These are phyloP conservation scores for Sakesphorus luctuosus DNA, from an alignment of 2,113 vertebrate genomes.

Conservation along the genomic window DNA sequence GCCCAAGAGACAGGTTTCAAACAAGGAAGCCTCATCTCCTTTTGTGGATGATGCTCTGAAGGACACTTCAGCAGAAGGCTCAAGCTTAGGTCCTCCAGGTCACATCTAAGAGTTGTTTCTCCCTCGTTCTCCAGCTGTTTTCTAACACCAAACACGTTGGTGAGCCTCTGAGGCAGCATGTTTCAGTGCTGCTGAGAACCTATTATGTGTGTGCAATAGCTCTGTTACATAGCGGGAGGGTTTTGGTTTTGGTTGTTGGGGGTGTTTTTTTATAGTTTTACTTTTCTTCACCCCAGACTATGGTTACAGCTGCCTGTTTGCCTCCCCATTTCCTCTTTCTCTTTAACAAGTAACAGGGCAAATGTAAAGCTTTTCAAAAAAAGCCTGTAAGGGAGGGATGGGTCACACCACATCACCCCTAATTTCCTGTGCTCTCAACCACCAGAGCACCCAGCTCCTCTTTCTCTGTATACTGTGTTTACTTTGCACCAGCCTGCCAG, in stretches of 20 bases:
- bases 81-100: neutral
- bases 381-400: neutral
- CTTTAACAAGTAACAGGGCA: neutral
- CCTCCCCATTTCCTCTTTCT: neutral
- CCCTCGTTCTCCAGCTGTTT: neutral
- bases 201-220: neutral
- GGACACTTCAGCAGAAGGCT: neutral
- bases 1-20: neutral
- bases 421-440: neutral
- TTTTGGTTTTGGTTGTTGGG: neutral
- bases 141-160: neutral
- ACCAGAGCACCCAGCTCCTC: neutral
- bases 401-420: neutral
- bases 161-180: neutral
- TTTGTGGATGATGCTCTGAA: neutral
- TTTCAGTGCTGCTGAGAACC: neutral
- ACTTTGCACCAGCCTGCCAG: neutral
- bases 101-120: neutral
- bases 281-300: neutral
- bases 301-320: neutral
- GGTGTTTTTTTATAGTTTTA: rapidly evolving
- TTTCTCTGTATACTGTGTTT: rapidly evolving
- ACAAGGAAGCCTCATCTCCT: neutral
- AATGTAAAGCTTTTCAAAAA: neutral
- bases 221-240: neutral